phyloP scores from a whole-genome alignment of 2,113 vertebrate species.

The Microcebus griseorufus region DNA sequence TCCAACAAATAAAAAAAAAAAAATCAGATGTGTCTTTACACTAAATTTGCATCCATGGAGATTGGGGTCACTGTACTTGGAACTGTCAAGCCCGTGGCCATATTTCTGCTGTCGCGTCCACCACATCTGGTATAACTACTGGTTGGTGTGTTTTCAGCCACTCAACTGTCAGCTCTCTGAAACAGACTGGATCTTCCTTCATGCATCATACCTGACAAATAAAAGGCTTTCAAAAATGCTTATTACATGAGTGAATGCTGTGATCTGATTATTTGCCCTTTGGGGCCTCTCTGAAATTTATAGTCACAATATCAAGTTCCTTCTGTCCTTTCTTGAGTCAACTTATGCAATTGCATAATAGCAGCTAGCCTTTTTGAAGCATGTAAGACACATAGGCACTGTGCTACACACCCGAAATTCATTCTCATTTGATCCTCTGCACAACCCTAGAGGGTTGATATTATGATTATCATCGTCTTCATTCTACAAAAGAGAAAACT shows the following conservation, averaged over 20 bases:
- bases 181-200: not conserved
- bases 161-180: not conserved
- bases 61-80: not conserved
- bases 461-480: not conserved
- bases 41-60: not conserved
- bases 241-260: not conserved
- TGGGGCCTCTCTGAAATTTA: not conserved
- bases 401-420: not conserved
- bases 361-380: not conserved
- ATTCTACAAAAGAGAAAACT: slow-evolving; percentile 13
- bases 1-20: not conserved
- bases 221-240: slow-evolving; percentile 8
- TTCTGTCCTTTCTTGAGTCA: slow-evolving; percentile 15
- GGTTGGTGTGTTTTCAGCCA: not conserved
- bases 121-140: not conserved
- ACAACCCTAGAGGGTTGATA: not conserved
- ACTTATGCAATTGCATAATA: not conserved
- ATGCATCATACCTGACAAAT: not conserved
- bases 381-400: not conserved
- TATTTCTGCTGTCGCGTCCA: not conserved
- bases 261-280: not conserved
- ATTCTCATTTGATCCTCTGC: not conserved
- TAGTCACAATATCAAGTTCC: not conserved
- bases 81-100: not conserved
- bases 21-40: not conserved